phyloP scores from a whole-genome alignment of 2,113 vertebrate genomes.

The Cricetomys ansorgei region DNA sequence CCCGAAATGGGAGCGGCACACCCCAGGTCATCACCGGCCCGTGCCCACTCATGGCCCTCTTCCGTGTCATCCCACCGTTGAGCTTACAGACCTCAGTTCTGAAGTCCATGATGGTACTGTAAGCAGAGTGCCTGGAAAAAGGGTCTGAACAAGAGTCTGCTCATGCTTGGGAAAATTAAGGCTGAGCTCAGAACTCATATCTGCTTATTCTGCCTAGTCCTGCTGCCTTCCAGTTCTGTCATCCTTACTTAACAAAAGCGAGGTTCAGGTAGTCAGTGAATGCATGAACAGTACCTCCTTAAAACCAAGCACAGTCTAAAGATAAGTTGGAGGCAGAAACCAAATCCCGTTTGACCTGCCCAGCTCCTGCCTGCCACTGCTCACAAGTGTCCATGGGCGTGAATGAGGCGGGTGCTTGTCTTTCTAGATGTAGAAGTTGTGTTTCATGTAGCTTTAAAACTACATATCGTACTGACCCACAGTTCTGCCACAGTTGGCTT shows the following conservation, averaged over 20 bases:
- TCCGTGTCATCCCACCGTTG: not conserved
- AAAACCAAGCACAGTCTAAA: slow-evolving; percentile 6
- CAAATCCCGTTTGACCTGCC: not conserved
- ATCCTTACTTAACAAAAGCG: not conserved
- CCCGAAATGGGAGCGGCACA: not conserved
- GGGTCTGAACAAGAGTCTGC: not conserved
- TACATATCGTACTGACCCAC: not conserved
- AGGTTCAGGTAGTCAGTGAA: not conserved
- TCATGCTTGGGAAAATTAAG: not conserved
- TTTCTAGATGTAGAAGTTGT: not conserved
- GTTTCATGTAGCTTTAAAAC: not conserved
- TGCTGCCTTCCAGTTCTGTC: not conserved
- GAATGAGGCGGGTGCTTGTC: not conserved
- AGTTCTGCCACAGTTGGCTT: not conserved
- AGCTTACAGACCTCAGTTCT: not conserved
- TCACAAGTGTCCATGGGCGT: not conserved
- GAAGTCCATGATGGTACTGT: not conserved
- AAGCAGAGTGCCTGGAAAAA: not conserved
- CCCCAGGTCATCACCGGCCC: not conserved
- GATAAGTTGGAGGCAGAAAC: not conserved
- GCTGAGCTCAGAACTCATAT: not conserved
- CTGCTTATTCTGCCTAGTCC: not conserved
- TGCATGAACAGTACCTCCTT: not conserved
- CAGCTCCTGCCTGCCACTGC: not conserved
- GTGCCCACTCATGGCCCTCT: not conserved